Conservation (phyloP, 1,140 invertebrate species). For the Drosophila truncata region DNA sequence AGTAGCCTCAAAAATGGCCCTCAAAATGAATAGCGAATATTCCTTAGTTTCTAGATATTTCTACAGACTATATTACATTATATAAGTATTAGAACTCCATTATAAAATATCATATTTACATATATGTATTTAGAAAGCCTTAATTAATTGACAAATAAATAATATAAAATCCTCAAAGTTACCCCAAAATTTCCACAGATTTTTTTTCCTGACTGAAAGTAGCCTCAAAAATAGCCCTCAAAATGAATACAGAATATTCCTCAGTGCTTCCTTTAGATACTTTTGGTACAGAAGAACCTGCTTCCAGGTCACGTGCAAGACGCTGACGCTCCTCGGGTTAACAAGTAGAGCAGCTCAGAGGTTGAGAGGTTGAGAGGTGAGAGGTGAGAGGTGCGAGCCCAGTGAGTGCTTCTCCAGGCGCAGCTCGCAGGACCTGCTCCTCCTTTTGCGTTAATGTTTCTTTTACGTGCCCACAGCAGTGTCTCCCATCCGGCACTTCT, state of each 20-base stretch:
- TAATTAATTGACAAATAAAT: neutral
- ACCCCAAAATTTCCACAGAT: neutral
- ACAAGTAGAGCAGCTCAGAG: conserved; percentile 59
- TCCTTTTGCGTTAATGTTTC: conserved; percentile 73
- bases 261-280: neutral
- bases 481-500: conserved; percentile 54
- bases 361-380: neutral
- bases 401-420: neutral
- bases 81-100: no score
- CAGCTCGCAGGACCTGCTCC: conserved; percentile 19
- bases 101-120: no score
- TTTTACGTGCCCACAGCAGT: conserved; percentile 67
- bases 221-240: neutral
- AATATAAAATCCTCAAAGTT: neutral
- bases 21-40: neutral
- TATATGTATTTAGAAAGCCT: no score
- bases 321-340: conserved; percentile 59
- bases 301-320: conserved; percentile 64
- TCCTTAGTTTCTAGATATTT: no score
- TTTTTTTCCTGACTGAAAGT: no score
- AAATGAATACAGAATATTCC: neutral
- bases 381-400: neutral
- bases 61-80: no score
- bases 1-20: neutral
- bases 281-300: conserved; percentile 1